phyloP scores from a whole-genome alignment of 2,113 vertebrate genomes.

The Chrysochloris asiatica region DNA sequence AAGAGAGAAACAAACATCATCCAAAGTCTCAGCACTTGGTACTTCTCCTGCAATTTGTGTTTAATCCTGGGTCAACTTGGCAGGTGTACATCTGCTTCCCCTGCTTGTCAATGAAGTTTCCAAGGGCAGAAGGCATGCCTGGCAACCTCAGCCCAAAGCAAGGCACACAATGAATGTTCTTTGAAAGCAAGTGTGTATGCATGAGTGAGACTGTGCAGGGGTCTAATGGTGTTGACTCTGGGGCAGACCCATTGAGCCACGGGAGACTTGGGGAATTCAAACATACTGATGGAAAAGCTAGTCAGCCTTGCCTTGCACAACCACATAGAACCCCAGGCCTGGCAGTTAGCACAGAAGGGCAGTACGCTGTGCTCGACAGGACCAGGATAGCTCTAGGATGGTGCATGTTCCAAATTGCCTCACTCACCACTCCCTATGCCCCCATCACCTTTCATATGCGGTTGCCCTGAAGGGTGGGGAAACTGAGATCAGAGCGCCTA shows the following conservation, averaged over 20 bases:
- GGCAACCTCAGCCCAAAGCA: background rate
- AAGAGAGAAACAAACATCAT: background rate
- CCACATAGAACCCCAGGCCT: background rate
- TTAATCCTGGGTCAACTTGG: background rate
- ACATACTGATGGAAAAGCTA: background rate
- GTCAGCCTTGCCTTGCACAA: background rate
- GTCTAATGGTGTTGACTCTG: background rate
- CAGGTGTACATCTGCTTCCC: background rate
- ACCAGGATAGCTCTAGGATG: background rate
- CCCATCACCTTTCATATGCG: background rate
- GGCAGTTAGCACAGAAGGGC: background rate
- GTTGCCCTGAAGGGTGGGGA: background rate
- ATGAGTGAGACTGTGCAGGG: background rate
- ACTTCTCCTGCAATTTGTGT: background rate
- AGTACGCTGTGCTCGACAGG: background rate
- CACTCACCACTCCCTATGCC: no score
- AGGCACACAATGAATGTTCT: background rate
- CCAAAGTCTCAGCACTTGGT: background rate
- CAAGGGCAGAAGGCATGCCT: background rate
- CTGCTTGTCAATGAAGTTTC: background rate
- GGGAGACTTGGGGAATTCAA: background rate
- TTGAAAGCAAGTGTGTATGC: background rate
- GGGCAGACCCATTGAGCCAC: background rate
- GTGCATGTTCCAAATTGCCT: background rate
- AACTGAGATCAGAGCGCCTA: background rate